phyloP scores from a whole-genome alignment of 2,888 invertebrate species.

The Ariolimax columbianus region DNA sequence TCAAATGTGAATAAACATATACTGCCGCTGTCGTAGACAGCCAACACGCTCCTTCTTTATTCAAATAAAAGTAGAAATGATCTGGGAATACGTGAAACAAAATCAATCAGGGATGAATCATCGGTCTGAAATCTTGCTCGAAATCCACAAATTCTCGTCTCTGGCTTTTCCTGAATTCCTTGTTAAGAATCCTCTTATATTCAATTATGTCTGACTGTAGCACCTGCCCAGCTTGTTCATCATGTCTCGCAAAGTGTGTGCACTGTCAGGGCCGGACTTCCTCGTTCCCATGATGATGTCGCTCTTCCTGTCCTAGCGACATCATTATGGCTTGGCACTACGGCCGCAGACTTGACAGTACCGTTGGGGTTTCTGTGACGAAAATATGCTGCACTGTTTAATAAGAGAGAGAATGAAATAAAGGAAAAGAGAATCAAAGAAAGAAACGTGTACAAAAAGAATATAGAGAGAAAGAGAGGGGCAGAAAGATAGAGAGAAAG shows the following conservation, averaged over 20 bases:
- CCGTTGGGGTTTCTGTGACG: background rate
- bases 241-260: background rate
- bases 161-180: background rate
- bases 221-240: constrained; percentile 32
- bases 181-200: constrained; percentile 23
- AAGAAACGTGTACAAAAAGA: background rate
- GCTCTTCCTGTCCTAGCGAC: background rate
- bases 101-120: background rate
- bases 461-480: background rate
- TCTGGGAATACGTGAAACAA: background rate
- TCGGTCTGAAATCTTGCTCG: background rate
- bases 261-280: background rate
- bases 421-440: background rate
- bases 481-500: background rate
- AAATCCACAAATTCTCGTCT: too few relatives aligned
- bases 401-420: background rate
- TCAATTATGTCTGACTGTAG: constrained; percentile 16
- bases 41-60: background rate
- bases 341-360: background rate
- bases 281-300: background rate
- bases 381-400: background rate
- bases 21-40: background rate
- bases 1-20: too few relatives aligned
- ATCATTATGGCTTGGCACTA: too few relatives aligned
- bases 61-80: background rate